Conservation (phyloP, 1,140 invertebrate genomes). For the Procambarus clarkii region DNA sequence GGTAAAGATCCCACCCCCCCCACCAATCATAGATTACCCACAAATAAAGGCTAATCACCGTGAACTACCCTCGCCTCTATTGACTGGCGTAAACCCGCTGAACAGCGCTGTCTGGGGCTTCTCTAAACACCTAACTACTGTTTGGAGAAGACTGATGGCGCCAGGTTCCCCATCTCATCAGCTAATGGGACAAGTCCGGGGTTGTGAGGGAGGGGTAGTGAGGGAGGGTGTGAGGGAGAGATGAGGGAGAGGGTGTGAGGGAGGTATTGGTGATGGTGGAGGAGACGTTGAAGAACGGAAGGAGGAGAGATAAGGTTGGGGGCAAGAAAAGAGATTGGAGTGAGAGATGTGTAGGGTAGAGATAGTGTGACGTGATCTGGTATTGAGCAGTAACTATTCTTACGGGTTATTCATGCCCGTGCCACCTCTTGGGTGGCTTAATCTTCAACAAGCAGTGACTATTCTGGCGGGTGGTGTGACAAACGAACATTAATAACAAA, state of each 20-base stretch:
- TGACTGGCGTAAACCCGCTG: not conserved
- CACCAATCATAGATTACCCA: constrained; percentile 27
- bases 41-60: constrained; percentile 22
- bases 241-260: not conserved
- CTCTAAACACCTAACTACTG: constrained; percentile 36
- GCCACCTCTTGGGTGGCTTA: too few relatives aligned
- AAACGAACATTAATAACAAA: too few relatives aligned
- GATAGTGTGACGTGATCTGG: too few relatives aligned
- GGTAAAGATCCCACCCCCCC: not conserved
- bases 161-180: not conserved
- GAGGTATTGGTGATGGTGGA: not conserved
- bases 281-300: too few relatives aligned
- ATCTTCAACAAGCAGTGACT: too few relatives aligned
- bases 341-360: too few relatives aligned
- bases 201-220: not conserved
- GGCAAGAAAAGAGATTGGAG: too few relatives aligned
- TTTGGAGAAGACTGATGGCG: constrained; percentile 23
- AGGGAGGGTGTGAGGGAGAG: not conserved
- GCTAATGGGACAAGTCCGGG: constrained; percentile 1
- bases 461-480: too few relatives aligned
- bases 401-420: too few relatives aligned
- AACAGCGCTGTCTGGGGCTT: not conserved
- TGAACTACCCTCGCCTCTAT: constrained; percentile 12
- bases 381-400: too few relatives aligned
- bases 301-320: too few relatives aligned